Evolutionary conservation across 2,797 vertebrate species (phyloP).

Genomic region (Onychomys arenicola): DNA sequence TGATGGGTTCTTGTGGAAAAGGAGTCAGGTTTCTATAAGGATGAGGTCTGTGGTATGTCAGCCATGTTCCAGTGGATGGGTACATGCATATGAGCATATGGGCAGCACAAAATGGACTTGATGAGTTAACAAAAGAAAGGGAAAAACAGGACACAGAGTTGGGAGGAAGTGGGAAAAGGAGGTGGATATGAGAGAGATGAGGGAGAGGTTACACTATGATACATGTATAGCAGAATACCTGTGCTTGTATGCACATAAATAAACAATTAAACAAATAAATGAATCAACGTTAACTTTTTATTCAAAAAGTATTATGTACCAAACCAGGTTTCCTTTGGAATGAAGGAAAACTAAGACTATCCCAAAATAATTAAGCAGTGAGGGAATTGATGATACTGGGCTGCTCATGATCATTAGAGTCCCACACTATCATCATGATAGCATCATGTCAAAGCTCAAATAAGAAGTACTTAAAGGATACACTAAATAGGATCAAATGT

Average conservation of each 20-base stretch:
- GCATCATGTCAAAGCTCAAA: neutral
- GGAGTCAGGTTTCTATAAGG: neutral
- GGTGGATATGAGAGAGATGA: neutral
- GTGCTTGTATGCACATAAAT: neutral
- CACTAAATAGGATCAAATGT: neutral
- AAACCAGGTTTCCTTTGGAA: neutral
- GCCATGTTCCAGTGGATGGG: no score
- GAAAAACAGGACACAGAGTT: neutral
- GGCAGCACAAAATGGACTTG: neutral
- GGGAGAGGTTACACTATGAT: neutral
- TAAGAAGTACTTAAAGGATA: neutral
- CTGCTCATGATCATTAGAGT: neutral
- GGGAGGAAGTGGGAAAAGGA: neutral
- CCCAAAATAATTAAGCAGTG: neutral
- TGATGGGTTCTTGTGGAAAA: neutral
- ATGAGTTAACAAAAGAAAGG: no score
- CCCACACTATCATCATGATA: neutral
- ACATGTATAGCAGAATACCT: no score
- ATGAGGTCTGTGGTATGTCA: neutral
- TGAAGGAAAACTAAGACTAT: neutral
- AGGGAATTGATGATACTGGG: neutral
- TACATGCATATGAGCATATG: neutral
- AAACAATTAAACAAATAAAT: neutral
- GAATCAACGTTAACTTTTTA: neutral
- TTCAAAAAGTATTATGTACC: neutral